Evolutionary conservation across 2,888 invertebrate species (phyloP).

Genomic region (Napeogenes sylphis): DNA sequence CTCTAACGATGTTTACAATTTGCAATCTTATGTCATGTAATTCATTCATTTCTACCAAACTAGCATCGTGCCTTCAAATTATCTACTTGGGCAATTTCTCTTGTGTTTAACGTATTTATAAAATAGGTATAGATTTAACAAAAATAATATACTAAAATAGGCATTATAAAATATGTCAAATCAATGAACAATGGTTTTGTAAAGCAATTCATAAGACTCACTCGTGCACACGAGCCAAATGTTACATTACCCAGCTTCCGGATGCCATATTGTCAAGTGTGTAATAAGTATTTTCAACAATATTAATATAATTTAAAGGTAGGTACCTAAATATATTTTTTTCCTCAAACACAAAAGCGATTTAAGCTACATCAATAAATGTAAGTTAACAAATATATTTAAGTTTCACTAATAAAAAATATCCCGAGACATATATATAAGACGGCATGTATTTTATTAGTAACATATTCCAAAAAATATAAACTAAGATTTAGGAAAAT

Average conservation of each 20-base stretch:
- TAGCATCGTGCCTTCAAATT: too few relatives aligned
- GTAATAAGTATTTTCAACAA: not conserved
- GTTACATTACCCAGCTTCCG: conserved; percentile 4
- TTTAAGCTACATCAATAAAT: too few relatives aligned
- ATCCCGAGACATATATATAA: not conserved
- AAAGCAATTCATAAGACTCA: conserved; percentile 11
- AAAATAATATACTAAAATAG: too few relatives aligned
- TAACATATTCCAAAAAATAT: conserved; percentile 4
- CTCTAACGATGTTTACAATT: not conserved
- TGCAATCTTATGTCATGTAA: too few relatives aligned
- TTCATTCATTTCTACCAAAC: too few relatives aligned
- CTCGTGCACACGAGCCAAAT: conserved; percentile 15
- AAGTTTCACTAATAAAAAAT: not conserved
- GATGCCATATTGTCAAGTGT: not conserved
- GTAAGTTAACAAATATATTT: not conserved
- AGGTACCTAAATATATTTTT: too few relatives aligned
- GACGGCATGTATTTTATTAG: conserved; percentile 4
- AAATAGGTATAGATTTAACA: too few relatives aligned
- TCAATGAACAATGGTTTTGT: conserved; percentile 9
- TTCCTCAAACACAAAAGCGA: too few relatives aligned
- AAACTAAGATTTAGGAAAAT: not conserved
- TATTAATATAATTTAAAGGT: too few relatives aligned
- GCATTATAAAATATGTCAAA: not conserved
- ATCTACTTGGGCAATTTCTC: too few relatives aligned
- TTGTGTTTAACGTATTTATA: too few relatives aligned